Evolutionary conservation across 2,888 invertebrate genomes (phyloP).

Genomic region (Microdon myrmicae): DNA sequence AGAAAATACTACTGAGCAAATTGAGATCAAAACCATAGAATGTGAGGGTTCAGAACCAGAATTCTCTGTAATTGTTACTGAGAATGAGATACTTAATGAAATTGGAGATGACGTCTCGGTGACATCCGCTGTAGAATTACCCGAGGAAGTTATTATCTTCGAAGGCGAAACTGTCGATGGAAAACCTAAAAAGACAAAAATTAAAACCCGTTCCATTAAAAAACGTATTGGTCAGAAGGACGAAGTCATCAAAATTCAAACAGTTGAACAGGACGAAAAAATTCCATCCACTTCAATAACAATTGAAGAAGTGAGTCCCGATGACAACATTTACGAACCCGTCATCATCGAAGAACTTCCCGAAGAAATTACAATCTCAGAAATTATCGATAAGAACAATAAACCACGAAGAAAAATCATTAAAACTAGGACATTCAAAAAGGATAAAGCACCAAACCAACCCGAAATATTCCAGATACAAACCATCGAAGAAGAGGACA

Average conservation of each 20-base stretch:
- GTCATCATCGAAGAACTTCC: slow-evolving; percentile 62
- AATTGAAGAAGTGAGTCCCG: slow-evolving; percentile 57
- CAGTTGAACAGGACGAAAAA: slow-evolving; percentile 61
- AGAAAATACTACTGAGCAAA: slow-evolving; percentile 66
- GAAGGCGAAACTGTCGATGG: slow-evolving; percentile 61
- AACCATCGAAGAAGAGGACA: slow-evolving; percentile 68
- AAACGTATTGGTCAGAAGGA: slow-evolving; percentile 64
- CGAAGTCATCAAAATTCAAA: slow-evolving; percentile 65
- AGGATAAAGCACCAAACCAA: slow-evolving; percentile 59
- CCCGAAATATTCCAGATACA: slow-evolving; percentile 68
- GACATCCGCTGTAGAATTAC: slow-evolving; percentile 58
- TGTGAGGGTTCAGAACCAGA: slow-evolving; percentile 66
- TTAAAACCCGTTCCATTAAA: slow-evolving; percentile 63
- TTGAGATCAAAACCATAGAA: slow-evolving; percentile 67
- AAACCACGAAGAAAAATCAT: slow-evolving; percentile 63
- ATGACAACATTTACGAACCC: slow-evolving; percentile 58
- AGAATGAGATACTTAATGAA: slow-evolving; percentile 54
- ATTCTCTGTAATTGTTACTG: slow-evolving; percentile 57
- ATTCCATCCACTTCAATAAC: slow-evolving; percentile 60
- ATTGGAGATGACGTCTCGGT: slow-evolving; percentile 18
- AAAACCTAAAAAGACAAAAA: slow-evolving; percentile 59
- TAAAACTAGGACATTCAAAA: slow-evolving; percentile 68
- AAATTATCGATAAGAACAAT: slow-evolving; percentile 61
- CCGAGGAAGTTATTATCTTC: slow-evolving; percentile 62
- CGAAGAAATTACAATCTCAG: slow-evolving; percentile 60